Percentiles rank a stretch among this genome's conserved stretches.
Conservation (phyloP, 2,888 invertebrate genomes). For the Tachina grossa region DNA sequence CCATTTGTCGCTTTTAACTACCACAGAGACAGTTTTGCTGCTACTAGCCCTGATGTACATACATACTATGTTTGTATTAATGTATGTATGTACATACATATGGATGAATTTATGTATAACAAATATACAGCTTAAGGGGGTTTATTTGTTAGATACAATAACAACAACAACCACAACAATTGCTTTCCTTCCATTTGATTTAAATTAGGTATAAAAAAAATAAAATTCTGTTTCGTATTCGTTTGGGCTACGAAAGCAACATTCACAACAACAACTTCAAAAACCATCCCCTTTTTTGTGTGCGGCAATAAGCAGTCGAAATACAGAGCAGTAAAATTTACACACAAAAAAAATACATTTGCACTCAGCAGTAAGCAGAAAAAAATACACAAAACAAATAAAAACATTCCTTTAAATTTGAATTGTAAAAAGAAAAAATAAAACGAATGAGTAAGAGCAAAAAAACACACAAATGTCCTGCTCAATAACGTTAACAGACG, state of each 20-base stretch:
- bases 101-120: not conserved
- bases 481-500: conserved; percentile 58
- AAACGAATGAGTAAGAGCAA: conserved; percentile 11
- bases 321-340: conserved; percentile 54
- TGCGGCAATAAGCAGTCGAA: conserved; percentile 57
- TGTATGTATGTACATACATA: not conserved
- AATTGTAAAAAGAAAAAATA: conserved; percentile 56
- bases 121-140: conserved; percentile 58
- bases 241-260: conserved; percentile 47
- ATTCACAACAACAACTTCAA: conserved; percentile 33
- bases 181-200: conserved; percentile 47
- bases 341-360: conserved; percentile 4
- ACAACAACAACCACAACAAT: conserved; percentile 47
- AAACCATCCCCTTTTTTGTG: conserved; percentile 68
- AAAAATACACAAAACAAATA: conserved; percentile 59
- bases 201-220: conserved; percentile 15
- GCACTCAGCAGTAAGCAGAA: conserved; percentile 10
- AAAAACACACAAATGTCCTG: conserved; percentile 56
- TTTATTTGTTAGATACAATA: conserved; percentile 56
- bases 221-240: conserved; percentile 58
- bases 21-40: conserved; percentile 29
- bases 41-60: not conserved
- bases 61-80: too few species aligned
- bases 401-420: conserved; percentile 63
- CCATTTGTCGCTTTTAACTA: conserved; percentile 55